phyloP scores from a whole-genome alignment of 37 sponge, comb jelly and placozoan species.

The Mnemiopsis leidyi region DNA sequence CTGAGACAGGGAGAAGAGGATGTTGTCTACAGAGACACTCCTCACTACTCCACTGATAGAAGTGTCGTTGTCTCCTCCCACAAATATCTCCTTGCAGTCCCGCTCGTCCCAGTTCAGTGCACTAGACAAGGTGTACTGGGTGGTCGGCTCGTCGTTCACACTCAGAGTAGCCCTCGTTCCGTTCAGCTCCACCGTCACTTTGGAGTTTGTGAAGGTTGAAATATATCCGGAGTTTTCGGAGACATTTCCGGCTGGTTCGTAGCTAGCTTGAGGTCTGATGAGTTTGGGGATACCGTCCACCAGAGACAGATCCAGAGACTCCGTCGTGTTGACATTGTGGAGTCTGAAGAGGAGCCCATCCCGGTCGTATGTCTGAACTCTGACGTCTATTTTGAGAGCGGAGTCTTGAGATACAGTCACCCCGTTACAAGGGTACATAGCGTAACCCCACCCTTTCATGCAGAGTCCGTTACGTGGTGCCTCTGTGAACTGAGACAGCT shows the following conservation, averaged over 20 bases:
- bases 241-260: neutral
- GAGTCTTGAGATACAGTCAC: neutral
- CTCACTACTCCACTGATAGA: neutral
- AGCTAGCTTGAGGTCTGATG: neutral
- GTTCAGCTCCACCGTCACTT: neutral
- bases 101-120: slow-evolving; percentile 7
- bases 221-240: neutral
- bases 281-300: neutral
- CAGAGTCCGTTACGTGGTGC: slow-evolving; percentile 26
- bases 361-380: slow-evolving; percentile 13
- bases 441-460: slow-evolving; percentile 56
- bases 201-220: neutral
- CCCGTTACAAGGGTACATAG: slow-evolving; percentile 32
- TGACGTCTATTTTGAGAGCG: neutral
- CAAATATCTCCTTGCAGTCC: slow-evolving; percentile 40
- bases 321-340: neutral
- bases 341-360: slow-evolving; percentile 29
- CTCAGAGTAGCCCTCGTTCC: neutral
- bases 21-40: slow-evolving; percentile 23
- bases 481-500: slow-evolving; percentile 17
- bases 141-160: neutral
- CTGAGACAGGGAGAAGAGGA: neutral
- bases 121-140: slow-evolving; percentile 7
- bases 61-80: slow-evolving; percentile 24
- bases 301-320: neutral